phyloP scores from a whole-genome alignment of 2,888 invertebrate species.

The Cotesia congregata region DNA sequence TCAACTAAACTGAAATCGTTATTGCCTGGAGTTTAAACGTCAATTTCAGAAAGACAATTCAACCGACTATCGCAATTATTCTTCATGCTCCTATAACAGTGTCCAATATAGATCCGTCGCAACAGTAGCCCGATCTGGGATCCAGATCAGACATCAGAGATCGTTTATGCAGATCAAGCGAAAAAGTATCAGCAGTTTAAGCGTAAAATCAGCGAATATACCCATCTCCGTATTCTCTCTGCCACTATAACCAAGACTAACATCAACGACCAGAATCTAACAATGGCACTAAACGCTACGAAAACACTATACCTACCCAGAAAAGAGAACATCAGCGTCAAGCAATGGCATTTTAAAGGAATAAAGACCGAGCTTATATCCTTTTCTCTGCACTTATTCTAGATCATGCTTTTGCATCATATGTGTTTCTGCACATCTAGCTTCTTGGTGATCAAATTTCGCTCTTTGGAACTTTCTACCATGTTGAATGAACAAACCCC shows the following conservation, averaged over 20 bases:
- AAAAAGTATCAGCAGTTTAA: slow-evolving; percentile 1
- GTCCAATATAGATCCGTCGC: neutral
- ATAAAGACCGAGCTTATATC: neutral
- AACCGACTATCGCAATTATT: neutral
- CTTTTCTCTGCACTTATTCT: too few species aligned
- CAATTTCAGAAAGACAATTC: neutral
- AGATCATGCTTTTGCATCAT: too few species aligned
- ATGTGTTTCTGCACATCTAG: too few species aligned
- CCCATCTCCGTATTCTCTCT: neutral
- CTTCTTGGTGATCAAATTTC: too few species aligned
- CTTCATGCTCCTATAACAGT: neutral
- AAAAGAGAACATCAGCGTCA: neutral
- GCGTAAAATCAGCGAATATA: neutral
- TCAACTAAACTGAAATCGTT: too few species aligned
- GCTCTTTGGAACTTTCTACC: too few species aligned
- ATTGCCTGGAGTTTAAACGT: neutral
- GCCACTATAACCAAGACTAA: slow-evolving; percentile 35
- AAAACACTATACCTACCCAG: neutral
- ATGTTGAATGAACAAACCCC: too few species aligned
- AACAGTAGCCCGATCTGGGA: neutral
- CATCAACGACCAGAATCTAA: neutral
- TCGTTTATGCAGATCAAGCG: neutral
- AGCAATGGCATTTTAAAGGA: neutral
- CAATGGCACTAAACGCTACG: neutral
- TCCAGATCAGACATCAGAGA: neutral